A percentile compares a stretch with the other conserved stretches of the same genome.
These are phyloP conservation scores for Xiphophorus hellerii DNA, from an alignment of 2,113 vertebrate species.

Conservation along the genomic window DNA sequence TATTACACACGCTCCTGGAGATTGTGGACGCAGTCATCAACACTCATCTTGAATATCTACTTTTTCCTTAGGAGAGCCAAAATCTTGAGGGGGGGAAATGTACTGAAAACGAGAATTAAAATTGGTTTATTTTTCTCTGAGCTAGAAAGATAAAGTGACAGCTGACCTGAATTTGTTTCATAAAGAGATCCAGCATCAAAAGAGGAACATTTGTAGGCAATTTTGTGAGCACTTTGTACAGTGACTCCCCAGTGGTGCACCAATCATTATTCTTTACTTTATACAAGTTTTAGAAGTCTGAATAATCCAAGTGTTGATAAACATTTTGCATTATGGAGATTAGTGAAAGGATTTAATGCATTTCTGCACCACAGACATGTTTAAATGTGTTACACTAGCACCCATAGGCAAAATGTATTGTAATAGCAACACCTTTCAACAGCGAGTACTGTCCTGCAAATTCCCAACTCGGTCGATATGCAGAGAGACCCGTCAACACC, in stretches of 20 bases:
- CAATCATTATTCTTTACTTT: too few relatives aligned
- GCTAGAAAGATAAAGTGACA: not conserved
- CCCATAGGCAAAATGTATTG: not conserved
- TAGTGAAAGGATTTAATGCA: not conserved
- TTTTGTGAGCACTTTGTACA: too few relatives aligned
- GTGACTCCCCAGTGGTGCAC: too few relatives aligned
- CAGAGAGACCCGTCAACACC: too few relatives aligned
- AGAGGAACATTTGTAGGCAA: not conserved
- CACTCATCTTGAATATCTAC: constrained; percentile 19
- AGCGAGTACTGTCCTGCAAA: too few relatives aligned
- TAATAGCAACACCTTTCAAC: too few relatives aligned
- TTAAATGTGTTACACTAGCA: too few relatives aligned
- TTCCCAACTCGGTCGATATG: too few relatives aligned
- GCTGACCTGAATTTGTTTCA: constrained; percentile 18
- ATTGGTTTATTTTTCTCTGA: constrained; percentile 1
- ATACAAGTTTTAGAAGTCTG: too few relatives aligned
- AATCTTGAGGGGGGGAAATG: constrained; percentile 7
- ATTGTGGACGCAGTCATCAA: constrained; percentile 33
- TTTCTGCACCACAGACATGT: not conserved
- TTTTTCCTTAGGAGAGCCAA: not conserved
- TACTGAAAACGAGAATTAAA: not conserved
- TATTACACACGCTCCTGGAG: constrained; percentile 21
- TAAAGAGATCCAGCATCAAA: not conserved
- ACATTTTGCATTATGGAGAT: not conserved
- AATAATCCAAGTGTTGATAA: not conserved